phyloP scores from a whole-genome alignment of 2,888 invertebrate genomes.

The Lissonota sp. region DNA sequence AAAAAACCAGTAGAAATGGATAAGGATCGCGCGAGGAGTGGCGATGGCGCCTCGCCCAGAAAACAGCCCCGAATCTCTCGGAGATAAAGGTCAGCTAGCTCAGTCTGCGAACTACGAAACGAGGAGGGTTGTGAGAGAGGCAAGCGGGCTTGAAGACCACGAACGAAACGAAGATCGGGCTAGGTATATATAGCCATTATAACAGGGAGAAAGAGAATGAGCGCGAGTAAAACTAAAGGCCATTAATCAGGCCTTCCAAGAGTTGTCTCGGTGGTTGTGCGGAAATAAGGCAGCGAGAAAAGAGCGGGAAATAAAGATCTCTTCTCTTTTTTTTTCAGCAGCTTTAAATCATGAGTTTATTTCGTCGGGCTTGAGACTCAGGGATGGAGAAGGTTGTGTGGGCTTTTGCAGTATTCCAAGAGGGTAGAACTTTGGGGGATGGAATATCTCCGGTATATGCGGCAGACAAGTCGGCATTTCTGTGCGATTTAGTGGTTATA shows the following conservation, averaged over 20 bases:
- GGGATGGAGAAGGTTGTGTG: slow-evolving; percentile 48
- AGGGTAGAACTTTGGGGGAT: background rate
- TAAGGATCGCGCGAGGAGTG: slow-evolving; percentile 64
- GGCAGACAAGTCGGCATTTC: slow-evolving; percentile 39
- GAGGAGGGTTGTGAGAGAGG: slow-evolving; percentile 21
- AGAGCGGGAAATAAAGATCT: slow-evolving; percentile 77
- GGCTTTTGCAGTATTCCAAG: background rate
- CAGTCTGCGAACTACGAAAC: slow-evolving; percentile 31
- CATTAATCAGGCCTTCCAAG: slow-evolving; percentile 79
- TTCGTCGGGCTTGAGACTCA: slow-evolving; percentile 67
- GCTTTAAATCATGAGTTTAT: slow-evolving; percentile 81
- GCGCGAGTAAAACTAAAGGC: slow-evolving; percentile 80
- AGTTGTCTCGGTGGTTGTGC: slow-evolving; percentile 70
- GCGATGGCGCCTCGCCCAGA: slow-evolving; percentile 60
- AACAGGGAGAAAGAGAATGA: slow-evolving; percentile 41
- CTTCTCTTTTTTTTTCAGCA: slow-evolving; percentile 74
- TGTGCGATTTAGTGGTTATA: slow-evolving; percentile 52
- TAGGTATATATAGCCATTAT: slow-evolving; percentile 48
- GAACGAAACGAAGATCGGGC: slow-evolving; percentile 45
- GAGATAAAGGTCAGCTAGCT: slow-evolving; percentile 78
- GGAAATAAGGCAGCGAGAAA: slow-evolving; percentile 71
- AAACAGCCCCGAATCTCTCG: slow-evolving; percentile 59
- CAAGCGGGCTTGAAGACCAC: slow-evolving; percentile 46
- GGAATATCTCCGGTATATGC: slow-evolving; percentile 12
- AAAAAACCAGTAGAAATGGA: slow-evolving; percentile 41